Evolutionary conservation across 2,797 vertebrate genomes (phyloP).

Genomic region (Sebastes dallii): DNA sequence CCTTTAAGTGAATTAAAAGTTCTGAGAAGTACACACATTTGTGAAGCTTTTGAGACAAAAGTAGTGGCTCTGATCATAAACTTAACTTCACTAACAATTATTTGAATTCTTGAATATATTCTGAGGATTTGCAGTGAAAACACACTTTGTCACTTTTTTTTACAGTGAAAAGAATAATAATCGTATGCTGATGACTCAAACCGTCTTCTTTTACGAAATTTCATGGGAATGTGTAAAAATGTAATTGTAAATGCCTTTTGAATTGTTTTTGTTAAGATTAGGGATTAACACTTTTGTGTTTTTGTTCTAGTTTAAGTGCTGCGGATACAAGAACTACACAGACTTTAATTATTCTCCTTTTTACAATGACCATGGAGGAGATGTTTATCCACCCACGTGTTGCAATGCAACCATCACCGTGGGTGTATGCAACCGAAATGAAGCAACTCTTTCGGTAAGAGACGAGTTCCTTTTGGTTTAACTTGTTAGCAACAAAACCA

Average conservation of each 20-base stretch:
- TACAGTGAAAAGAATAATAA: neutral
- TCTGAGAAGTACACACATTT: neutral
- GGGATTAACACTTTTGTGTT: neutral
- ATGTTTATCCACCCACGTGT: constrained; percentile 56
- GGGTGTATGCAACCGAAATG: rapidly evolving
- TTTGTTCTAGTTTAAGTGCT: constrained; percentile 78
- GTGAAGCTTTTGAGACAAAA: neutral
- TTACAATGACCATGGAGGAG: rapidly evolving
- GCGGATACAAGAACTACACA: constrained; percentile 78
- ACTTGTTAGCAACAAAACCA: neutral
- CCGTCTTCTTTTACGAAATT: neutral
- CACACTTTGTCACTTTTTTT: neutral
- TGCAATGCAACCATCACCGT: neutral
- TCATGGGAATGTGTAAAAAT: neutral
- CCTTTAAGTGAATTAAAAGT: neutral
- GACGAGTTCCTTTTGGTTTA: neutral
- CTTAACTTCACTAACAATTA: neutral
- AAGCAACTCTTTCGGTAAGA: rapidly evolving
- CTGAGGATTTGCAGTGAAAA: neutral
- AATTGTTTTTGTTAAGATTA: neutral
- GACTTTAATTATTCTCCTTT: constrained; percentile 75
- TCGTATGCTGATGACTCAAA: neutral
- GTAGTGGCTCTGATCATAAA: neutral
- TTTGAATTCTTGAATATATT: neutral
- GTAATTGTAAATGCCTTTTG: neutral